These are phyloP conservation scores for Denticeps clupeoides DNA, from an alignment of 2,797 vertebrate genomes.

Conservation along the genomic window DNA sequence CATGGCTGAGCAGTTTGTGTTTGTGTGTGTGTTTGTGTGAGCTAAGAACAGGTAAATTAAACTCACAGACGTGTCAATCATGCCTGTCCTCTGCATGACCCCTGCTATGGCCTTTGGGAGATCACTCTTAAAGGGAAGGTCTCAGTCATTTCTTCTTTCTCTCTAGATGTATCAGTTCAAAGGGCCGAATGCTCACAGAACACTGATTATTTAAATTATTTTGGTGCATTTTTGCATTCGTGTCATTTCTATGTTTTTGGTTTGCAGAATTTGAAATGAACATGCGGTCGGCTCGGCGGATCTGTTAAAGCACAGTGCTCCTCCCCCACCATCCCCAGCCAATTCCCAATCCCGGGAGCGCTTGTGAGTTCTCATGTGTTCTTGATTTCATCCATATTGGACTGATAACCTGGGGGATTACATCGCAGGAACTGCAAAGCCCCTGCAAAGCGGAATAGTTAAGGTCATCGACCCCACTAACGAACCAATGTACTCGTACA, in stretches of 20 bases:
- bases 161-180: too few relatives aligned
- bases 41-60: conserved; percentile 14
- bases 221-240: too few relatives aligned
- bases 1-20: neutral
- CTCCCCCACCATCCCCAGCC: too few relatives aligned
- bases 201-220: too few relatives aligned
- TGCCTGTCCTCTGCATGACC: conserved; percentile 30
- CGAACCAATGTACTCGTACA: conserved; percentile 10
- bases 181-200: too few relatives aligned
- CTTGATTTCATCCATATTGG: conserved; percentile 28
- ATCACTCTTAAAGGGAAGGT: conserved; percentile 19
- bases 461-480: conserved; percentile 26
- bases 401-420: conserved; percentile 32
- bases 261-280: too few relatives aligned
- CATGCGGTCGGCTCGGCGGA: too few relatives aligned
- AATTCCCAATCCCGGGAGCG: too few relatives aligned
- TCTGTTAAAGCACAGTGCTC: too few relatives aligned
- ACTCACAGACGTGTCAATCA: conserved; percentile 12
- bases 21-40: neutral
- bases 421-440: conserved; percentile 11
- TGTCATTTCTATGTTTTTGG: too few relatives aligned
- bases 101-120: conserved; percentile 23
- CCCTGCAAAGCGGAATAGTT: conserved; percentile 12
- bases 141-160: conserved; percentile 16
- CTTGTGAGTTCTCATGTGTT: conserved; percentile 32